These are phyloP conservation scores for Drosophila teissieri DNA, from an alignment of 1,140 invertebrate species.

Conservation along the genomic window DNA sequence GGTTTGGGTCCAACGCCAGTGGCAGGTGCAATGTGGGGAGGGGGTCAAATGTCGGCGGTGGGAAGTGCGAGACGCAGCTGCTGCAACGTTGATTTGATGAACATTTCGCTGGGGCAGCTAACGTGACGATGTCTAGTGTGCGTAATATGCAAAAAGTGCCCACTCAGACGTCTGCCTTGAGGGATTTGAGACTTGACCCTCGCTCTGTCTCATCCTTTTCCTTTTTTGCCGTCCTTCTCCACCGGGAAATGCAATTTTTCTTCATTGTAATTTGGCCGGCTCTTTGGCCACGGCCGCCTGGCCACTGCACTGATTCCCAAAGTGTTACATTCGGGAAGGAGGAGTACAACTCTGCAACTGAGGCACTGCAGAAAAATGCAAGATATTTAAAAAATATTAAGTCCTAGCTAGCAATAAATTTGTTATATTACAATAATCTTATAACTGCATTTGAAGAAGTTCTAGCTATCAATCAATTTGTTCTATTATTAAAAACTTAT, in stretches of 20 bases:
- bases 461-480: too few species aligned
- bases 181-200: slow-evolving; percentile 52
- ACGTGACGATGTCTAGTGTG: slow-evolving; percentile 76
- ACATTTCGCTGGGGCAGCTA: slow-evolving; percentile 67
- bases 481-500: too few species aligned
- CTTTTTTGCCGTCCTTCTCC: slow-evolving; percentile 2
- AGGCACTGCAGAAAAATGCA: slow-evolving; percentile 9
- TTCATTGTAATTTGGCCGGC: slow-evolving; percentile 75
- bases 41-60: not conserved
- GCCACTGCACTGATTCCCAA: slow-evolving; percentile 68
- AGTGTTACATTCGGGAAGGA: slow-evolving; percentile 4
- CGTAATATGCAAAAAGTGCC: slow-evolving; percentile 74
- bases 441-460: not conserved
- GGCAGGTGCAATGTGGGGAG: slow-evolving; percentile 10
- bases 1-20: not conserved
- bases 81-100: slow-evolving; percentile 82
- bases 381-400: not conserved
- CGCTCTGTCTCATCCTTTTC: not conserved
- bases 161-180: slow-evolving; percentile 76
- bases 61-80: slow-evolving; percentile 51
- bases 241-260: slow-evolving; percentile 72
- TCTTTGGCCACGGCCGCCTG: slow-evolving; percentile 15
- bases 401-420: too few species aligned
- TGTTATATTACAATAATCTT: too few species aligned
- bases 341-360: not conserved